Conservation (phyloP, 2,888 invertebrate species). For the Drosophila putrida region DNA sequence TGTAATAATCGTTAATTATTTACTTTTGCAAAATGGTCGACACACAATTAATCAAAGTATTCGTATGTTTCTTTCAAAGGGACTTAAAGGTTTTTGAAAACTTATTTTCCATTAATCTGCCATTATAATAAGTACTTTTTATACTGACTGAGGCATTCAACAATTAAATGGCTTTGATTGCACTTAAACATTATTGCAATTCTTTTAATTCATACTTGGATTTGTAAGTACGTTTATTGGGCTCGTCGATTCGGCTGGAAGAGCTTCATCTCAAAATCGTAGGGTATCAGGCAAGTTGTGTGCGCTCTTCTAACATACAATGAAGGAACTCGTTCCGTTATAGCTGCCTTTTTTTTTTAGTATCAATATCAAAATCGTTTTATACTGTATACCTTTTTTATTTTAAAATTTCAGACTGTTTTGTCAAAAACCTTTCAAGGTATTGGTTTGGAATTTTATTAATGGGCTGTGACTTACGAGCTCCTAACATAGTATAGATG, state of each 20-base stretch:
- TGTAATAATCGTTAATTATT: slow-evolving; percentile 33
- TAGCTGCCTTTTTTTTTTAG: slow-evolving; percentile 42
- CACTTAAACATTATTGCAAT: slow-evolving; percentile 35
- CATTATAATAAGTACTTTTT: slow-evolving; percentile 20
- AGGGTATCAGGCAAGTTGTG: slow-evolving; percentile 29
- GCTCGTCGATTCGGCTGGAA: slow-evolving; percentile 16
- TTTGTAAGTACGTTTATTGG: slow-evolving; percentile 12
- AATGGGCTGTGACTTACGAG: not conserved
- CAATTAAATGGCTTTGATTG: slow-evolving; percentile 42
- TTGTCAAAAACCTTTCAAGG: slow-evolving; percentile 14
- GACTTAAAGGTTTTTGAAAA: slow-evolving; percentile 23
- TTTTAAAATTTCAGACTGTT: slow-evolving; percentile 27
- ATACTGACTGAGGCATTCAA: slow-evolving; percentile 77
- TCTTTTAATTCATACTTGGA: slow-evolving; percentile 16
- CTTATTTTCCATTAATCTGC: slow-evolving; percentile 15
- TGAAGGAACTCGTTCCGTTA: slow-evolving; percentile 56
- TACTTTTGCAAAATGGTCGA: slow-evolving; percentile 56
- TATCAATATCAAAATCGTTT: slow-evolving; percentile 4
- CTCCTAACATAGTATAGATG: slow-evolving; percentile 3
- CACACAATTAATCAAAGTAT: slow-evolving; percentile 46
- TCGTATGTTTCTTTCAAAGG: slow-evolving; percentile 13
- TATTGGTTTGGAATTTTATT: not conserved
- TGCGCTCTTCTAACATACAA: slow-evolving; percentile 31
- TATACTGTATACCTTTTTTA: not conserved
- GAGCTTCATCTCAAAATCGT: slow-evolving; percentile 26